A percentile compares a stretch with the other conserved stretches of the same genome.
Conservation (phyloP, 2,113 vertebrate genomes). For the Hylia prasina region DNA sequence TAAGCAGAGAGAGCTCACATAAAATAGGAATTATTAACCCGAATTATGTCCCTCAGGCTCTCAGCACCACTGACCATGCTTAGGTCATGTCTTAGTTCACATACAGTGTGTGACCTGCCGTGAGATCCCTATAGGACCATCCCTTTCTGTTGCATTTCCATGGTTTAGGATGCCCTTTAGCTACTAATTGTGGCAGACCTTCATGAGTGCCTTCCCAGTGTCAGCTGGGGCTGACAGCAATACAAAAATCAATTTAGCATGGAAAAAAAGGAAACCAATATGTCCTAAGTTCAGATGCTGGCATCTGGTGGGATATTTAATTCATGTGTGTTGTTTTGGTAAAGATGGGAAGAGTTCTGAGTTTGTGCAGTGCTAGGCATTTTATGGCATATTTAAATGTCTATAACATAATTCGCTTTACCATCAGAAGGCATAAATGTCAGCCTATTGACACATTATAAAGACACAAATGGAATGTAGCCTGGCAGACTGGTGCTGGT, state of each 20-base stretch:
- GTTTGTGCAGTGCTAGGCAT: background rate
- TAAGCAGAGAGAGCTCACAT: background rate
- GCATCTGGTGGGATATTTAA: background rate
- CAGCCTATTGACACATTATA: slow-evolving; percentile 55
- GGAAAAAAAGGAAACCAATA: background rate
- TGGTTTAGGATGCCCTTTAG: background rate
- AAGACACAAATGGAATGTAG: slow-evolving; percentile 42
- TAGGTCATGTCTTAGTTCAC: background rate
- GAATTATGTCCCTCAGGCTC: background rate
- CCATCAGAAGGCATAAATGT: slow-evolving; percentile 42
- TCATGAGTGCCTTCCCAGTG: background rate
- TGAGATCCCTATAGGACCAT: background rate
- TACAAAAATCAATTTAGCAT: background rate
- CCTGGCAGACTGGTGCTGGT: slow-evolving; percentile 15
- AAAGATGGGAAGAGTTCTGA: background rate
- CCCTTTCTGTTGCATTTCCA: background rate
- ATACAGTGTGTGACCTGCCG: background rate
- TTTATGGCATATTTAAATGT: slow-evolving; percentile 31
- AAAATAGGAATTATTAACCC: background rate
- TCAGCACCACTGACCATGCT: background rate
- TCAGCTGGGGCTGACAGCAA: background rate
- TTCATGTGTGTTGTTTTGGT: background rate
- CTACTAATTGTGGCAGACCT: background rate
- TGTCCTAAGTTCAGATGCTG: background rate
- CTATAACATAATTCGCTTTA: slow-evolving; percentile 27